phyloP scores from a whole-genome alignment of 2,888 invertebrate genomes.

The Sinodicranocentrus sp. region DNA sequence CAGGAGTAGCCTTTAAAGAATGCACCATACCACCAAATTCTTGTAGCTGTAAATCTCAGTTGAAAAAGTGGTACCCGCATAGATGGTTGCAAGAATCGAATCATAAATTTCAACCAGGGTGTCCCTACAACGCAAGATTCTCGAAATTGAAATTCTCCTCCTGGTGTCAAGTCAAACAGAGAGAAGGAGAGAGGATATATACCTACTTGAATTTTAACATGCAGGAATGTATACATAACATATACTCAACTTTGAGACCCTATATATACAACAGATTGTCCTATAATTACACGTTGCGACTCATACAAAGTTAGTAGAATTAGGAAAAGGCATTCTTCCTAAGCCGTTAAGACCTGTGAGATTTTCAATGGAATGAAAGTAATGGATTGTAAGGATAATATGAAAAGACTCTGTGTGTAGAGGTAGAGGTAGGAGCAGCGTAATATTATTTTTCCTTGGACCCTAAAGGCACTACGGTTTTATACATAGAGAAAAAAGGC shows the following conservation, averaged over 20 bases:
- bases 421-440: too few species aligned
- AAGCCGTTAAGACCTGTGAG: slow-evolving; percentile 25
- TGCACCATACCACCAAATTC: too few species aligned
- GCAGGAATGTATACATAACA: slow-evolving; percentile 16
- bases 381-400: slow-evolving; percentile 9
- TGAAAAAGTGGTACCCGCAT: too few species aligned
- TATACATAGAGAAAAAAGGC: slow-evolving; percentile 25
- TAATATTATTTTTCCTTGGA: too few species aligned
- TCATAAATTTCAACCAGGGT: slow-evolving; percentile 55
- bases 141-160: slow-evolving; percentile 54
- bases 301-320: slow-evolving; percentile 16
- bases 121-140: slow-evolving; percentile 28
- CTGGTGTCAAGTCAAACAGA: slow-evolving; percentile 21
- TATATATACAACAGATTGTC: too few species aligned
- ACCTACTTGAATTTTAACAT: slow-evolving; percentile 1
- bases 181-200: too few species aligned
- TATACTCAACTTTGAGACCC: too few species aligned
- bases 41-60: too few species aligned
- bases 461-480: slow-evolving; percentile 44
- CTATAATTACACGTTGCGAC: neutral
- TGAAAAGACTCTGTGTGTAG: neutral
- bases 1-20: too few species aligned
- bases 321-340: slow-evolving; percentile 16
- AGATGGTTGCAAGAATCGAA: too few species aligned
- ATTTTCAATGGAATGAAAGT: slow-evolving; percentile 20